Percentiles rank a stretch among this genome's conserved stretches.
Conservation (phyloP, 2,888 invertebrate species). For the Harpalus rubripes region DNA sequence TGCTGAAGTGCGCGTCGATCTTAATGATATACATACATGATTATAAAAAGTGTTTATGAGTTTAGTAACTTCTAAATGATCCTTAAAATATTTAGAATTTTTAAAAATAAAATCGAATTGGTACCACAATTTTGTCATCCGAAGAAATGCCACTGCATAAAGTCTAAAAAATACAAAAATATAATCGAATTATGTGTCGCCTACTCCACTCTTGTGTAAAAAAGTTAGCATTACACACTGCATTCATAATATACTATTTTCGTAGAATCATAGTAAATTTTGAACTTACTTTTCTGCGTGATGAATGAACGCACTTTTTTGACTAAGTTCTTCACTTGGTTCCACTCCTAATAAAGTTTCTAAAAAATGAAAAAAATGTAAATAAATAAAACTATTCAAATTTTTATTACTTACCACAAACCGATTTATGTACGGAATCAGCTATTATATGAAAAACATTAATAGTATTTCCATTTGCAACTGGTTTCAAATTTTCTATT, state of each 20-base stretch:
- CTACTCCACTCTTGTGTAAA: no score
- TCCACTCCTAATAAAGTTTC: slow-evolving; percentile 50
- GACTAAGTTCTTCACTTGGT: slow-evolving; percentile 9
- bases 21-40: slow-evolving; percentile 22
- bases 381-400: not conserved
- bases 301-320: slow-evolving; percentile 23
- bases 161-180: slow-evolving; percentile 6
- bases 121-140: slow-evolving; percentile 53
- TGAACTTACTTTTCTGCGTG: slow-evolving; percentile 38
- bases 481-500: slow-evolving; percentile 12
- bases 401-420: slow-evolving; percentile 12
- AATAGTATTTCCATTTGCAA: slow-evolving; percentile 34
- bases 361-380: slow-evolving; percentile 8
- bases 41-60: slow-evolving; percentile 11
- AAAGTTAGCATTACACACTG: no score
- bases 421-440: slow-evolving; percentile 8
- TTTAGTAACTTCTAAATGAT: slow-evolving; percentile 19
- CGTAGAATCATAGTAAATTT: not conserved
- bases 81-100: slow-evolving; percentile 27
- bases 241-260: no score
- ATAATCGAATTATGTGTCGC: not conserved
- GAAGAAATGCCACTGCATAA: slow-evolving; percentile 37
- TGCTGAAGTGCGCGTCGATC: no score
- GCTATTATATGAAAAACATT: slow-evolving; percentile 50
- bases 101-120: slow-evolving; percentile 41